phyloP scores from a whole-genome alignment of 2,113 vertebrate genomes.

The Oostethus manadensis region DNA sequence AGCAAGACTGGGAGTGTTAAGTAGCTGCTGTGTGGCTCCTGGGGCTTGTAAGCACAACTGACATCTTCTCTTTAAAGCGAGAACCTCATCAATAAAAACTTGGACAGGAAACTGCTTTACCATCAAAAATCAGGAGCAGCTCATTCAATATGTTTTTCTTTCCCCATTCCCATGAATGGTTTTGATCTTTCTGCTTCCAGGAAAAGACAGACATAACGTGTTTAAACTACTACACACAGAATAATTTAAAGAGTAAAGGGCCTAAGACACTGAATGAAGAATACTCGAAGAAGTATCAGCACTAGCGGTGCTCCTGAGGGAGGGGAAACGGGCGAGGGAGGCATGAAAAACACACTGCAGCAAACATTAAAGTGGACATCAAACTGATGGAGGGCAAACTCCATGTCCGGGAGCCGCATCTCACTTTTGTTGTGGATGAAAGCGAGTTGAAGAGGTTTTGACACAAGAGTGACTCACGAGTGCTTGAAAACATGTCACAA shows the following conservation, averaged over 20 bases:
- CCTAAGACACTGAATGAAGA: neutral
- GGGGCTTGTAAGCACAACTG: too few species aligned
- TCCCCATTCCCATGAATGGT: constrained; percentile 12
- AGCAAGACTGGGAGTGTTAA: too few species aligned
- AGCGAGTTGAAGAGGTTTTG: too few species aligned
- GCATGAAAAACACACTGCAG: constrained; percentile 39
- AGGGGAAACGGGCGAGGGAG: constrained; percentile 3
- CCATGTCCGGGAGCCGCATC: constrained; percentile 33
- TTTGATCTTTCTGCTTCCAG: neutral
- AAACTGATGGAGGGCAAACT: constrained; percentile 31
- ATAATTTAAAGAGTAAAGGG: constrained; percentile 40
- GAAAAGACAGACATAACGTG: constrained; percentile 8
- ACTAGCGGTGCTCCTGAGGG: neutral
- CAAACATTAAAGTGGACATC: constrained; percentile 22
- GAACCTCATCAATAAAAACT: too few species aligned
- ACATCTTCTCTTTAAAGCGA: too few species aligned
- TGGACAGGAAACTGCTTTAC: too few species aligned
- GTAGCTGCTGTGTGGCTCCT: too few species aligned
- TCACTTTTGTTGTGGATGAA: neutral
- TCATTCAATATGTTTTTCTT: constrained; percentile 1
- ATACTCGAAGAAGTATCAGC: neutral
- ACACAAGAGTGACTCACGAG: too few species aligned
- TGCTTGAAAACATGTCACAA: too few species aligned
- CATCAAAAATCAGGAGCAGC: too few species aligned
- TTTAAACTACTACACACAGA: constrained; percentile 45